A percentile compares a stretch with the other conserved stretches of the same genome.
These are phyloP conservation scores for Dryobates pubescens DNA, from an alignment of 2,797 vertebrate genomes.

Conservation along the genomic window DNA sequence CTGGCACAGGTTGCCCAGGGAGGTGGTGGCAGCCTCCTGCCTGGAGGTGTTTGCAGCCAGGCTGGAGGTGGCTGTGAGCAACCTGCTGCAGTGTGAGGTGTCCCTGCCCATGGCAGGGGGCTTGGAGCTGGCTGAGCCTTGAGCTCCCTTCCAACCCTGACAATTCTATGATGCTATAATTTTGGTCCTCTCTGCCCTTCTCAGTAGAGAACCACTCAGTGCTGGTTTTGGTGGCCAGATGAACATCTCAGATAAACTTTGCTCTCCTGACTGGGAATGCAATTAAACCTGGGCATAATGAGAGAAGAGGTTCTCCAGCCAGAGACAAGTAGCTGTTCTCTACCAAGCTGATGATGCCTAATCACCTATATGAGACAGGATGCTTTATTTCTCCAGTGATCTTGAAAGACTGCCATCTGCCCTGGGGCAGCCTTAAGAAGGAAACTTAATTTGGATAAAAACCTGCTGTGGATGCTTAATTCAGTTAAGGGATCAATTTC, in stretches of 20 bases:
- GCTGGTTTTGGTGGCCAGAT: not conserved
- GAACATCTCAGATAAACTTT: not conserved
- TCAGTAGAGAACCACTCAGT: not conserved
- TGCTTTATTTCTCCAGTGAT: not conserved
- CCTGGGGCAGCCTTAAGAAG: constrained; percentile 24
- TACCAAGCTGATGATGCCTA: not conserved
- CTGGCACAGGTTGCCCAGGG: too few species aligned
- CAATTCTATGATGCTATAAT: too few species aligned
- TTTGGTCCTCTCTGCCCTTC: not conserved
- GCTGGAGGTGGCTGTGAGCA: too few species aligned
- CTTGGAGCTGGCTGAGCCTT: too few species aligned
- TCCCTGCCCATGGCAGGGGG: too few species aligned
- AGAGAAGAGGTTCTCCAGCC: not conserved
- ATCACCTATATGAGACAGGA: not conserved
- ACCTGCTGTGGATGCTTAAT: constrained; percentile 31
- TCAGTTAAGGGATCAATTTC: constrained; percentile 60
- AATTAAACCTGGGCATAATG: constrained; percentile 5
- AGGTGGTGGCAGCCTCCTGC: too few species aligned
- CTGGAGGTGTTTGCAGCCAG: too few species aligned
- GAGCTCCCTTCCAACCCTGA: too few species aligned
- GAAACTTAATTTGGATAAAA: constrained; percentile 56
- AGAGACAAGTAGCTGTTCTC: not conserved
- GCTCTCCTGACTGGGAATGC: not conserved
- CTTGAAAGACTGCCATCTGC: constrained; percentile 49
- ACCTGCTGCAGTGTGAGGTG: too few species aligned